Evolutionary conservation across 2,113 vertebrate genomes (phyloP), one percentile per base, ranked within the genome.

Genomic region (Cyanoderma ruficeps): DNA sequence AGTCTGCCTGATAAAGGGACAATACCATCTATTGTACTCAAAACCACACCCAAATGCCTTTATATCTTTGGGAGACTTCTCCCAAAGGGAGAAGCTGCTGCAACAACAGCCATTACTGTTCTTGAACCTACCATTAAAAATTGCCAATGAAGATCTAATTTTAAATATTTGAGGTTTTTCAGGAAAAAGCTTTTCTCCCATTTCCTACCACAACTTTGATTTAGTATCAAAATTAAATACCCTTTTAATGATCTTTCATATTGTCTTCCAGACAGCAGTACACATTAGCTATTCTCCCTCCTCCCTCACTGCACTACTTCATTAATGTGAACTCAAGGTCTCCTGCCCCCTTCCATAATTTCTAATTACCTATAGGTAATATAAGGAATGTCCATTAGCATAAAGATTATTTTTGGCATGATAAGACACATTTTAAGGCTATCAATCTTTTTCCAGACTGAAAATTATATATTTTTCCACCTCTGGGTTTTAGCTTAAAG

Each of bases 331-430:
- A 92, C 64, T 92, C 57, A 85, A 92, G 88, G 91, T 82, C 46
- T 80, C 50, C 44, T 76, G 41, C 15, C 30, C 53, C 53, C 30
- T 93, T 89, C 56, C 63, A 53, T 56, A 89, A 81, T 69, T 96
- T 92, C 77, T 91, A 94, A 96, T 96, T 91, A 96, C 41, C 44
- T 90, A 86, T 37, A 95, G 77, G 75, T 56, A 94, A 61, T 69
- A 94, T 68, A 87, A 93, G 53, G 24, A 69, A 92, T 22, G 31
- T 60, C 67, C 30, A 95, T 96, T 95, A 96, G 75, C 91, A 95
- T 95, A 95, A 95, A 94, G 33, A 95, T 95, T 83, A 72, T 93
- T 93, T 96, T 95, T 91, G 42, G 39, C 71, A 91, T 74, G 31
- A 10, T 65, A 87, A 65, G 53, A 81, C 15, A 75, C 7, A 83